Evolutionary conservation across 2,888 invertebrate genomes (phyloP).

Genomic region (Chymomyza caudatula): DNA sequence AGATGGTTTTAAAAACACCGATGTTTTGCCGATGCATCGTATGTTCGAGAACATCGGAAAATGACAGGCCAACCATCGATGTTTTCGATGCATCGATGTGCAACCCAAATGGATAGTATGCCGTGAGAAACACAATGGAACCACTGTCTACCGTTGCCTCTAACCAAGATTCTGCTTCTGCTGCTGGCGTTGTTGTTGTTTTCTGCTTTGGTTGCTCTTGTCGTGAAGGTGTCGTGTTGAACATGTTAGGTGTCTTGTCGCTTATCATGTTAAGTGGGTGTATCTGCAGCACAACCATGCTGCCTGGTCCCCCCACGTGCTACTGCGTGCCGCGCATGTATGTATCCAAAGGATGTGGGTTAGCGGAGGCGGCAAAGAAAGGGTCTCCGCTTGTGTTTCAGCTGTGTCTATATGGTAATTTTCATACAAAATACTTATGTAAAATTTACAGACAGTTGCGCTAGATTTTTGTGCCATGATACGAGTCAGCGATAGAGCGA

Average conservation of each 20-base stretch:
- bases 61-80: no score
- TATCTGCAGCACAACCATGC: neutral
- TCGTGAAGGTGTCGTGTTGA: constrained; percentile 70
- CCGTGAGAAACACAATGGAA: neutral
- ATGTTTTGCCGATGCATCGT: no score
- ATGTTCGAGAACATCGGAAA: no score
- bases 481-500: constrained; percentile 8
- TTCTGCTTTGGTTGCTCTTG: constrained; percentile 43
- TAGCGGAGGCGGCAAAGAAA: neutral
- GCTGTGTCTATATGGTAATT: constrained; percentile 65
- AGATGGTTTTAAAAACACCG: no score
- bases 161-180: constrained; percentile 4
- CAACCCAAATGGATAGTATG: no score
- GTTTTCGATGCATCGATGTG: no score
- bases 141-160: neutral
- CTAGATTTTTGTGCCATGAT: constrained; percentile 2
- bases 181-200: constrained; percentile 23
- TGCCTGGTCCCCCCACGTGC: constrained; percentile 46
- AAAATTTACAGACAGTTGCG: constrained; percentile 47
- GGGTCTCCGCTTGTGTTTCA: neutral
- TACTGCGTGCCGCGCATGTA: constrained; percentile 60
- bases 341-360: constrained; percentile 14
- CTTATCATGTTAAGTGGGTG: constrained; percentile 67
- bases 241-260: constrained; percentile 72
- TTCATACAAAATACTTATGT: constrained; percentile 64